Base-by-base conservation (phyloP, 2,888 invertebrate species). In the Amphipyra berbera region DNA sequence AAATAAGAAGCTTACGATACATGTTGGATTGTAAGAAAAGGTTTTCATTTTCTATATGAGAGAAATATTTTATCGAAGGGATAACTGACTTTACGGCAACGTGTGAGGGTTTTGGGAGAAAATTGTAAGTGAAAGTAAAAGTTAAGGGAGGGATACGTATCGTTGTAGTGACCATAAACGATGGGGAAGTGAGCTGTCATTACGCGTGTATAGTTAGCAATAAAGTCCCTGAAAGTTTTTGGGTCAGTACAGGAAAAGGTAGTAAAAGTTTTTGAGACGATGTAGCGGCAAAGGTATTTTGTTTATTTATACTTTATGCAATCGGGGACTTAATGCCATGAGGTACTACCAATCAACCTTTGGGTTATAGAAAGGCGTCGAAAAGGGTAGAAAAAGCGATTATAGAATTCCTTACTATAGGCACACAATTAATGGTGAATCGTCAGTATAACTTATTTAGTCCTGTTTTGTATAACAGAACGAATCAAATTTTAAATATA, bases 21-120 rank as follows among this genome's bases (percentile, higher is more conserved):
- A 41, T 8, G 13, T 38, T 2, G 0, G 2, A 21, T 40, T 30
- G 15, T 12, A 12, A 1, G n/a, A 35, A 42, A 58, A 41, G 38
- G 13, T 42, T 47, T 33, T 65, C 21, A 21, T 2, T 21, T 47
- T 57, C 54, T 27, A 9, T 49, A 38, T 6, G 42, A 37, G 5
- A 14, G 15, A 13, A n/a, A 66, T 66, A 59, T 68, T 72, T 54
- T n/a, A 54, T 10, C 8, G 21, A 14, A 40, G 46, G 73, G 49
- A 49, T 58, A 54, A 68, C 58, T 58, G 72, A n/a, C 38, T 46
- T 52, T 50, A 58, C 5, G 15, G 35, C n/a, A n/a, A 9, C 21
- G 12, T 8, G 38, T 47, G 35, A 42, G 35, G 58, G 53, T 35
- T 54, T 38, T 0, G 14, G 21, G n/a, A 40, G n/a, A 7, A 66